Conservation (phyloP, 2,888 invertebrate genomes). For the Colostygia pectinataria region DNA sequence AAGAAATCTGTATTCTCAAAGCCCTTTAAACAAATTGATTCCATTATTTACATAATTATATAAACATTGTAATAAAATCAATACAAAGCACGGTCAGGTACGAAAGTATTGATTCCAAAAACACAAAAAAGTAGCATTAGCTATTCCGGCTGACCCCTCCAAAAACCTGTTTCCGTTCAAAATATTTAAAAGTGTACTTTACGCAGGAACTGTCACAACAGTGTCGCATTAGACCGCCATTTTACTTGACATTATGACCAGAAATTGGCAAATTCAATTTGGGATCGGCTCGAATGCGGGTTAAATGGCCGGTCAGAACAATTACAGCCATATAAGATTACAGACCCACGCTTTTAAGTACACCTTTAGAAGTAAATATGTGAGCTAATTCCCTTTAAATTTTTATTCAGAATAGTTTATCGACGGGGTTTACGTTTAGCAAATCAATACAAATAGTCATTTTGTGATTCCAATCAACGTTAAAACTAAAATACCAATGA, state of each 20-base stretch:
- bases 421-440: not conserved
- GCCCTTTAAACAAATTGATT: constrained; percentile 13
- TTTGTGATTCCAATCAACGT: constrained; percentile 30
- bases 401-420: constrained; percentile 16
- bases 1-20: not conserved
- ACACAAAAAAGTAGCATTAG: constrained; percentile 9
- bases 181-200: constrained; percentile 29
- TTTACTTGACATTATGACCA: constrained; percentile 28
- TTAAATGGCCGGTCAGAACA: constrained; percentile 33
- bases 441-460: constrained; percentile 9
- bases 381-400: constrained; percentile 28
- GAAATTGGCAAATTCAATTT: constrained; percentile 38
- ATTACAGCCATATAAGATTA: constrained; percentile 32
- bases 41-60: constrained; percentile 16
- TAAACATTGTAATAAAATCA: constrained; percentile 23
- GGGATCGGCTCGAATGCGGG: constrained; percentile 29
- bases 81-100: constrained; percentile 16
- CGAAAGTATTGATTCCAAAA: constrained; percentile 17
- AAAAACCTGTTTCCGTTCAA: constrained; percentile 38
- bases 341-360: constrained; percentile 25
- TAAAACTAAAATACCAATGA: constrained; percentile 29
- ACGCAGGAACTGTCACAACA: constrained; percentile 31
- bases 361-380: constrained; percentile 19
- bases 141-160: constrained; percentile 19
- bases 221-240: constrained; percentile 25